Conservation (phyloP, 2,113 vertebrate genomes). For the Lepus europaeus region DNA sequence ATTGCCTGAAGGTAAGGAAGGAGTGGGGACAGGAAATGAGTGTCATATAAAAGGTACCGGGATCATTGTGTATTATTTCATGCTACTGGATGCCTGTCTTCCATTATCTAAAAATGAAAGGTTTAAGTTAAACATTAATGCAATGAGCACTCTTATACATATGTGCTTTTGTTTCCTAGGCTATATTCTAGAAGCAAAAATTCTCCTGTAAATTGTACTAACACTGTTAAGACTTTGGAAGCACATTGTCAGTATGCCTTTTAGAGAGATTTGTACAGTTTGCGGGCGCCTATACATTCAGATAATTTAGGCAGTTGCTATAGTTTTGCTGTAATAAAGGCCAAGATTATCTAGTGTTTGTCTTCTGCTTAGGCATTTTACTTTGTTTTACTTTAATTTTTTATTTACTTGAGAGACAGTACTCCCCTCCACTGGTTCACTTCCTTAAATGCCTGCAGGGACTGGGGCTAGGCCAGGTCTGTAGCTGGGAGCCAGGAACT, state of each 20-base stretch:
- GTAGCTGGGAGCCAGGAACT: no score
- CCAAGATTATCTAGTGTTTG: not conserved
- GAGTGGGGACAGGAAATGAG: not conserved
- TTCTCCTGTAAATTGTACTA: not conserved
- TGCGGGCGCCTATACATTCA: not conserved
- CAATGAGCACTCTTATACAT: not conserved
- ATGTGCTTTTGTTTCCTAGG: not conserved
- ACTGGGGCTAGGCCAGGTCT: no score
- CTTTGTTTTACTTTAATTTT: no score
- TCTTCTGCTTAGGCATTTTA: not conserved
- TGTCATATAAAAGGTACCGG: not conserved
- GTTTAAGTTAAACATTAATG: not conserved
- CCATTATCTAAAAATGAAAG: not conserved
- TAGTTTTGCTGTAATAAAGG: not conserved
- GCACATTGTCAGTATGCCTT: not conserved
- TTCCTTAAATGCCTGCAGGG: no score
- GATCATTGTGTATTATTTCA: not conserved
- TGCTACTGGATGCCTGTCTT: not conserved
- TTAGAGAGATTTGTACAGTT: not conserved
- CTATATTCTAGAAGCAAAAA: not conserved
- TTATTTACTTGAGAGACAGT: no score
- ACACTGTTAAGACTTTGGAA: slow-evolving; percentile 20
- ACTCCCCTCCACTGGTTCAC: no score
- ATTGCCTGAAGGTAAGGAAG: not conserved
- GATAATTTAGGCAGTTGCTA: not conserved